Conservation (phyloP, 2,113 vertebrate genomes). For the Callipepla squamata region DNA sequence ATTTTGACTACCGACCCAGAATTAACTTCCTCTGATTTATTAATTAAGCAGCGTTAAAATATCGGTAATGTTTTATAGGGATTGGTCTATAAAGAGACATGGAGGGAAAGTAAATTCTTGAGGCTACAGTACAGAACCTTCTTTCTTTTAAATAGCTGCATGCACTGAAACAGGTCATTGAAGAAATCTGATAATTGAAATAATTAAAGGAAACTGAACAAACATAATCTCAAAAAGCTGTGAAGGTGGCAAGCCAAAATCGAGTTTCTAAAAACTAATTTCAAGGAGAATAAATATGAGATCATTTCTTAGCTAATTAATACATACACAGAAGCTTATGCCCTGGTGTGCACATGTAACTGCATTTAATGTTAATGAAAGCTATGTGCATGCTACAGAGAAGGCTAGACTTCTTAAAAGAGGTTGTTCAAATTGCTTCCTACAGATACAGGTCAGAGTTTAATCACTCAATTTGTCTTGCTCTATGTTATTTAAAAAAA, state of each 20-base stretch:
- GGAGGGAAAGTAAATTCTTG: background rate
- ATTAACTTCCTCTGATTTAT: background rate
- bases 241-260: background rate
- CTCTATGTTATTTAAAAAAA: background rate
- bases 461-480: constrained; percentile 37
- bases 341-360: constrained; percentile 32
- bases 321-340: constrained; percentile 45
- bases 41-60: background rate
- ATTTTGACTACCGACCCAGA: background rate
- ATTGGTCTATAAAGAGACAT: background rate
- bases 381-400: constrained; percentile 36
- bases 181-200: background rate
- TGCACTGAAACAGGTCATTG: background rate
- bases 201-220: background rate
- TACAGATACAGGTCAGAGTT: constrained; percentile 38
- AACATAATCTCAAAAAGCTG: background rate
- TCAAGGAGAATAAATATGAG: background rate
- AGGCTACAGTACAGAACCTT: background rate
- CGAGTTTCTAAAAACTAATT: background rate
- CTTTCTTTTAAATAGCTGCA: background rate
- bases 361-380: constrained; percentile 43
- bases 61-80: background rate
- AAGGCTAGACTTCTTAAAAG: constrained; percentile 57
- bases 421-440: constrained; percentile 32
- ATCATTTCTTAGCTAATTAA: constrained; percentile 50